These are phyloP conservation scores for Beris morrisii DNA, from an alignment of 2,888 invertebrate species.

Conservation along the genomic window DNA sequence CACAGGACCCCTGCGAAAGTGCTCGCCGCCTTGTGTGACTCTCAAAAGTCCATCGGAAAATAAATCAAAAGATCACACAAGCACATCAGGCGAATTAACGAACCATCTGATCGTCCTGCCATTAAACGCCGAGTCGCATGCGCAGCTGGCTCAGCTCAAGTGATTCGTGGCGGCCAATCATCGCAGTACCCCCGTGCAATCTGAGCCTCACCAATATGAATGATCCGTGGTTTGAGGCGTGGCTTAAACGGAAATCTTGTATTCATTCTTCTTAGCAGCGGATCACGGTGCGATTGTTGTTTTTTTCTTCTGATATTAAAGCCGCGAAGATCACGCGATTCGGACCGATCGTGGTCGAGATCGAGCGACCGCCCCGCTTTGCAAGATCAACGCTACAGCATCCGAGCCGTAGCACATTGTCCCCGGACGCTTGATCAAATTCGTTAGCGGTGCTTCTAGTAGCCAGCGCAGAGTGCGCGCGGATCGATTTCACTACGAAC, in stretches of 20 bases:
- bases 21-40: too few relatives aligned
- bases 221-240: slow-evolving; percentile 20
- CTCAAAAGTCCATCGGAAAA: neutral
- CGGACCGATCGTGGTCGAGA: slow-evolving; percentile 15
- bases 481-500: neutral
- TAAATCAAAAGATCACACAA: slow-evolving; percentile 12
- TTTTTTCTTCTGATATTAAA: slow-evolving; percentile 9
- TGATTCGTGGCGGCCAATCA: slow-evolving; percentile 10
- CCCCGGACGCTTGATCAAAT: slow-evolving; percentile 54
- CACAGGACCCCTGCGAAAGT: too few relatives aligned
- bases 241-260: neutral
- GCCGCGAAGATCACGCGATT: slow-evolving; percentile 24
- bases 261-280: too few relatives aligned
- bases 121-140: slow-evolving; percentile 13
- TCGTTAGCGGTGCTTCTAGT: slow-evolving; percentile 42
- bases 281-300: neutral
- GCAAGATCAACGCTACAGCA: slow-evolving; percentile 13
- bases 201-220: neutral
- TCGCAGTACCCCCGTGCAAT: slow-evolving; percentile 13
- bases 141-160: slow-evolving; percentile 20
- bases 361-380: slow-evolving; percentile 21
- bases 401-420: slow-evolving; percentile 45
- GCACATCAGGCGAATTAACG: slow-evolving; percentile 19
- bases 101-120: slow-evolving; percentile 24
- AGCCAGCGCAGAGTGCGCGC: neutral